These are phyloP conservation scores for Polietes domitor DNA, from an alignment of 2,888 invertebrate species.

Conservation along the genomic window DNA sequence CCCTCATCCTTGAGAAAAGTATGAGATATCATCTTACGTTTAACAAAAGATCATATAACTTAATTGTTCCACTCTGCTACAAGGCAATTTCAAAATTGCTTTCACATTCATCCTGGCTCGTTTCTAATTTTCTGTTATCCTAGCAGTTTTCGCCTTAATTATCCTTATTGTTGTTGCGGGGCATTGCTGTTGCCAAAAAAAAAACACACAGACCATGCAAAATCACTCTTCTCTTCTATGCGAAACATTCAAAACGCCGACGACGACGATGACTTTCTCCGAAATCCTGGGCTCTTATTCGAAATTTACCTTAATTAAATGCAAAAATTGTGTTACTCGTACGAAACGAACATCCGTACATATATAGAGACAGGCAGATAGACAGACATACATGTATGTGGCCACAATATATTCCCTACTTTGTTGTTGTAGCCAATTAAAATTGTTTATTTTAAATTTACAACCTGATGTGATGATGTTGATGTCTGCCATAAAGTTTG, in stretches of 20 bases:
- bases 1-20: neutral
- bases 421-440: conserved; percentile 61
- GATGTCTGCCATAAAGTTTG: conserved; percentile 16
- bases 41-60: conserved; percentile 31
- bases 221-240: conserved; percentile 12
- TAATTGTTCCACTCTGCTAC: neutral
- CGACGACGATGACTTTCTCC: conserved; percentile 54
- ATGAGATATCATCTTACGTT: neutral
- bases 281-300: conserved; percentile 61
- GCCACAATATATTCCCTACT: conserved; percentile 23
- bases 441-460: conserved; percentile 66
- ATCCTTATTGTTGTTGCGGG: conserved; percentile 53
- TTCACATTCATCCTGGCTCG: neutral
- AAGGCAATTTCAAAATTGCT: neutral
- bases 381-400: too few relatives aligned
- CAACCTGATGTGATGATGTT: conserved; percentile 42
- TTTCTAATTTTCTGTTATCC: conserved; percentile 57
- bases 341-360: neutral
- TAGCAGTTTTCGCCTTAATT: conserved; percentile 59
- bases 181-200: conserved; percentile 8
- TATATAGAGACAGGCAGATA: too few relatives aligned
- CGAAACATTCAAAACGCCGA: neutral
- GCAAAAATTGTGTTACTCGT: conserved; percentile 50
- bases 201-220: neutral
- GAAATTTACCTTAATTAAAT: conserved; percentile 67